Conservation (phyloP, 2,113 vertebrate genomes). For the Charina bottae region DNA sequence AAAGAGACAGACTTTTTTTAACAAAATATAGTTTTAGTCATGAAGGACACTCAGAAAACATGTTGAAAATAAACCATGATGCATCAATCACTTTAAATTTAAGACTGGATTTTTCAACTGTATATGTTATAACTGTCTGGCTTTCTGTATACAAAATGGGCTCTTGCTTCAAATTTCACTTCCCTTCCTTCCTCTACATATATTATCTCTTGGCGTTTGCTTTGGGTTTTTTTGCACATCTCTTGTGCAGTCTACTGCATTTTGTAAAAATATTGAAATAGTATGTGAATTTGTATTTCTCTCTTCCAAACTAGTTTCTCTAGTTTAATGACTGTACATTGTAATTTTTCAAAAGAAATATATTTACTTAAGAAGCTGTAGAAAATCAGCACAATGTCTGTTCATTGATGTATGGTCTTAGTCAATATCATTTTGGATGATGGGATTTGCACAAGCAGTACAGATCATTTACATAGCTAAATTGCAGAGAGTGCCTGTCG, state of each 20-base stretch:
- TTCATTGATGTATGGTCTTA: background rate
- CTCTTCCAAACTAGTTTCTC: background rate
- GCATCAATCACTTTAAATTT: background rate
- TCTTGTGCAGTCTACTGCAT: background rate
- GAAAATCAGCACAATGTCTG: background rate
- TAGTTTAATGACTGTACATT: background rate
- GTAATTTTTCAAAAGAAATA: background rate
- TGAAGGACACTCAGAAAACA: background rate
- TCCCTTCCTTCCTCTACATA: background rate
- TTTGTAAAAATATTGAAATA: background rate
- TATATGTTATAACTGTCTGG: conserved; percentile 4
- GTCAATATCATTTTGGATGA: background rate
- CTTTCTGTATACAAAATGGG: background rate
- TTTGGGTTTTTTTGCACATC: too few species aligned
- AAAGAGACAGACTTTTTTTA: conserved; percentile 3
- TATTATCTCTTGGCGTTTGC: background rate
- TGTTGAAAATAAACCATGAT: conserved; percentile 19
- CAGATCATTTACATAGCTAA: background rate
- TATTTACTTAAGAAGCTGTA: background rate
- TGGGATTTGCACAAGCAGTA: background rate
- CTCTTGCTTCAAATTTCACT: background rate
- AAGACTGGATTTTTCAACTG: background rate
- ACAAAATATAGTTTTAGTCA: conserved; percentile 23
- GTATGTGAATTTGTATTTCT: background rate
- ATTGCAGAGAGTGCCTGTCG: background rate